Base-by-base conservation (phyloP, 2,113 vertebrate genomes). In the Mixornis gularis region DNA sequence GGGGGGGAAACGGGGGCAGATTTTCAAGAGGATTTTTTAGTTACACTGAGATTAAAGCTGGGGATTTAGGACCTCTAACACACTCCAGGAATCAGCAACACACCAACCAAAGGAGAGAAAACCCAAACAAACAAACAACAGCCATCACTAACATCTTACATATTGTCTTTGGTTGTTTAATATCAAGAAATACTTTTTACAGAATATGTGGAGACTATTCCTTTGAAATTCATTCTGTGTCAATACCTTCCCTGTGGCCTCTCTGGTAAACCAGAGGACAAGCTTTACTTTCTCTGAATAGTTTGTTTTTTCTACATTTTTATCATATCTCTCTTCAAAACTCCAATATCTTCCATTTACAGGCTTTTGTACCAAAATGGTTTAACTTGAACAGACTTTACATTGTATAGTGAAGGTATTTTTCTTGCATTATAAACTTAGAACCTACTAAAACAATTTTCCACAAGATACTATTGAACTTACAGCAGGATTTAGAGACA, bases 81-180 rank as follows among this genome's bases (percentile, higher is more conserved):
- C 4, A 4, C 41, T 69, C 10, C 25, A n/a, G 34, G 34, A 83
- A 78, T 63, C 15, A 26, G 83, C 40, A 87, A 26, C 70, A 34
- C 68, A 89, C 7, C 74, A 85, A 46, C 32, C 71, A 63, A 79
- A 73, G 21, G 46, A 34, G 49, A 48, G 58, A 53, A 70, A 71
- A 30, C 22, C 5, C 44, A 49, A 63, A 4, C 38, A 85, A 49
- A 51, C 64, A 92, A 77, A 90, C 84, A 88, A 79, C 77, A 86
- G 73, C 59, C 69, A 92, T 89, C 83, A 85, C 88, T 92, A 95
- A 69, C 51, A 17, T 91, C 89, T 92, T 91, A 72, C 49, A 6
- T 91, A 95, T 87, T 72, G 85, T 94, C 93, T 96, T 95, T 95
- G 95, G 95, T 95, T 91, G 81, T 95, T 96, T 95, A 95, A 96